These are phyloP conservation scores for Tetramorium alpestre DNA, from an alignment of 1,140 invertebrate species.

Conservation along the genomic window DNA sequence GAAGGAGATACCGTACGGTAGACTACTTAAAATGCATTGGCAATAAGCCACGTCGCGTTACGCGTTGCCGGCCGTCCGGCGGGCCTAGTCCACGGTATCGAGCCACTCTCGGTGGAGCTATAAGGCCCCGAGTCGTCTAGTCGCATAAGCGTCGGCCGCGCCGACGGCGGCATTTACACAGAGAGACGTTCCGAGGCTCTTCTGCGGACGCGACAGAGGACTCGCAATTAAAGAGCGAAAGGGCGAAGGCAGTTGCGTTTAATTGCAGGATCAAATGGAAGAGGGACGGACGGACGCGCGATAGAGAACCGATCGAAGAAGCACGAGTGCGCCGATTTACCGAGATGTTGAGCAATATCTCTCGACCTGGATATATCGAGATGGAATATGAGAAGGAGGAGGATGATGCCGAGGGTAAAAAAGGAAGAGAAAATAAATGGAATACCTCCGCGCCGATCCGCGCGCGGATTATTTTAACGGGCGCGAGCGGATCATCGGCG, in stretches of 20 bases:
- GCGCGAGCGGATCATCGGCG: constrained; percentile 6
- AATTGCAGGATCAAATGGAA: constrained; percentile 4
- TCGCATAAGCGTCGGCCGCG: constrained; percentile 58
- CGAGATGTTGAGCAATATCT: not conserved
- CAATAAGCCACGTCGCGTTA: constrained; percentile 84
- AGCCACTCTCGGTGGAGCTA: constrained; percentile 70
- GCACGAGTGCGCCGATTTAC: not conserved
- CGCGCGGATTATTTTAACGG: not conserved
- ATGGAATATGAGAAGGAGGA: not conserved
- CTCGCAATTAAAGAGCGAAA: not conserved
- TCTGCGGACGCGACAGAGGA: not conserved
- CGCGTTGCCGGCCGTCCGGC: constrained; percentile 75
- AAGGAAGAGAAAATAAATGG: not conserved
- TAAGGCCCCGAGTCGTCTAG: constrained; percentile 70
- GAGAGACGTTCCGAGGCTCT: constrained; percentile 2
- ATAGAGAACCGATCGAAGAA: not conserved
- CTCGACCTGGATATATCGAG: not conserved
- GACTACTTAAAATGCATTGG: constrained; percentile 85
- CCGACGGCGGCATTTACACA: constrained; percentile 49
- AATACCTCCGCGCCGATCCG: not conserved
- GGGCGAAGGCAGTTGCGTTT: not conserved
- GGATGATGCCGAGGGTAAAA: not conserved
- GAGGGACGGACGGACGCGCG: not conserved
- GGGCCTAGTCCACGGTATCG: constrained; percentile 72
- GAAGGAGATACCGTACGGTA: constrained; percentile 73